These are phyloP conservation scores for Drosophila monieri DNA, from an alignment of 2,888 invertebrate species.

Conservation along the genomic window DNA sequence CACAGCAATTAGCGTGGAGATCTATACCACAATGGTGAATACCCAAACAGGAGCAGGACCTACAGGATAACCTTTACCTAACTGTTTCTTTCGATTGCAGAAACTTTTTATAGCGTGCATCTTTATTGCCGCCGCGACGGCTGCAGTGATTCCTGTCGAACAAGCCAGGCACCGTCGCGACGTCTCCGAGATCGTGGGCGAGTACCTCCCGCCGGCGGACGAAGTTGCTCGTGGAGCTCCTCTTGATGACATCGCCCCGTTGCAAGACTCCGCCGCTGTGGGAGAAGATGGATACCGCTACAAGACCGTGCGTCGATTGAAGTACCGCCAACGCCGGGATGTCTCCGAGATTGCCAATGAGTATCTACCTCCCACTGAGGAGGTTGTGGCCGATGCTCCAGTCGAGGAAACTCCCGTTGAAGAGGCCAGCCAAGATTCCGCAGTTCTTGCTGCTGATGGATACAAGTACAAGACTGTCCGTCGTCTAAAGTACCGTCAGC, in stretches of 20 bases:
- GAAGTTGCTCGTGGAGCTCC: slow-evolving; percentile 48
- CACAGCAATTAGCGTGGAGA: slow-evolving; percentile 71
- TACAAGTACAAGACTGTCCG: slow-evolving; percentile 52
- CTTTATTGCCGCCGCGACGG: slow-evolving; percentile 73
- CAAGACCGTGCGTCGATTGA: slow-evolving; percentile 73
- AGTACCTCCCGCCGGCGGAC: slow-evolving; percentile 70
- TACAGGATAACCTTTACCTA: slow-evolving; percentile 14
- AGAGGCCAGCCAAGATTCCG: slow-evolving; percentile 47
- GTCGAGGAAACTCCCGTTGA: slow-evolving; percentile 45
- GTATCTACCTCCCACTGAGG: slow-evolving; percentile 65
- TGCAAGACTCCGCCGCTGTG: slow-evolving; percentile 58
- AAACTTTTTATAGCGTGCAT: slow-evolving; percentile 73
- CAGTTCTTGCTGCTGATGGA: slow-evolving; percentile 49
- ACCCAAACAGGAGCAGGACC: slow-evolving; percentile 19
- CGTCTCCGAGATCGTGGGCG: slow-evolving; percentile 69
- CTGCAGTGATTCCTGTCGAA: slow-evolving; percentile 79
- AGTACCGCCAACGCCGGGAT: slow-evolving; percentile 75
- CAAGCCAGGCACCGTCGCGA: slow-evolving; percentile 79
- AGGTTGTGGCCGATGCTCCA: slow-evolving; percentile 38
- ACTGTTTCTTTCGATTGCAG: slow-evolving; percentile 42
- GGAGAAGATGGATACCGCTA: slow-evolving; percentile 75
- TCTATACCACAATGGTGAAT: slow-evolving; percentile 72
- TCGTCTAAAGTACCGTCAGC: slow-evolving; percentile 47
- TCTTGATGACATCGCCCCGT: slow-evolving; percentile 39
- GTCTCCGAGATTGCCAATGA: slow-evolving; percentile 70